Evolutionary conservation across 2,797 vertebrate genomes (phyloP).

Genomic region (Vireo griseus): DNA sequence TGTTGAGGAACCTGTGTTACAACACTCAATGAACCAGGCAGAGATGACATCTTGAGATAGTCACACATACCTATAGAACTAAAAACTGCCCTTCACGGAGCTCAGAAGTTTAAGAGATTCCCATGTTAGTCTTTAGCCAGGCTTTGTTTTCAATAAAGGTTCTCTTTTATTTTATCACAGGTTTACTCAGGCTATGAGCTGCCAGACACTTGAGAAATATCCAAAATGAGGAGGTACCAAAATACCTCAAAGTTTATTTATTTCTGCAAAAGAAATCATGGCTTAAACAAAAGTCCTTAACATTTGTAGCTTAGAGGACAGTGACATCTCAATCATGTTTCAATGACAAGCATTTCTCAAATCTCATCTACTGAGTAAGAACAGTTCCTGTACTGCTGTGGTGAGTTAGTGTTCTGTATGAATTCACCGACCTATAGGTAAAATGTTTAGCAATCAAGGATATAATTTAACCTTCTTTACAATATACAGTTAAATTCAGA

Average conservation of each 20-base stretch:
- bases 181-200: not conserved
- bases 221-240: not conserved
- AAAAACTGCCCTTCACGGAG: not conserved
- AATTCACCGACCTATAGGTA: not conserved
- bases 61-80: not conserved
- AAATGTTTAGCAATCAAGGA: not conserved
- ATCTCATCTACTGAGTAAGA: not conserved
- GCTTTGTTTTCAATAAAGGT: not conserved
- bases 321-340: not conserved
- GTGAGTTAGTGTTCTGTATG: not conserved
- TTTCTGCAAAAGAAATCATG: not conserved
- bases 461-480: not conserved
- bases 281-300: not conserved
- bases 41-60: not conserved
- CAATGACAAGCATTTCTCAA: not conserved
- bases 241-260: not conserved
- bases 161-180: not conserved
- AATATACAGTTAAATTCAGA: not conserved
- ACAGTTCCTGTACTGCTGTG: not conserved
- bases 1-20: not conserved
- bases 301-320: not conserved
- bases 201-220: not conserved
- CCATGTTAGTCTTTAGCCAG: not conserved
- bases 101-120: not conserved
- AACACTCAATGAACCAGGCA: not conserved